Evolutionary conservation across 2,888 invertebrate species (phyloP).

Genomic region (Pyrrhosoma nymphula): DNA sequence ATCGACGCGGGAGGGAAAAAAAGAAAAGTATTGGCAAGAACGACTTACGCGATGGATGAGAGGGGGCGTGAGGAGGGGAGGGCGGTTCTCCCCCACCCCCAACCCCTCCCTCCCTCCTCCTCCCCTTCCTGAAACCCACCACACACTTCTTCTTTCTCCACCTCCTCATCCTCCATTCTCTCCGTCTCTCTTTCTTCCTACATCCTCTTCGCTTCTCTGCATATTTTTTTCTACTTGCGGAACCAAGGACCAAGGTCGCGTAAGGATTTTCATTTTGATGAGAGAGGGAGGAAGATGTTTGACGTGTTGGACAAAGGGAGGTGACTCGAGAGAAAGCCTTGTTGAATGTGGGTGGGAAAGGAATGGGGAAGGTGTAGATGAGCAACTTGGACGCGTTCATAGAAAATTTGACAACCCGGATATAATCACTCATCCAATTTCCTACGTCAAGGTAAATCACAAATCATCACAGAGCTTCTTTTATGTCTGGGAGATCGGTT

Average conservation of each 20-base stretch:
- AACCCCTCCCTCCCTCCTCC: background rate
- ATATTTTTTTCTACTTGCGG: background rate
- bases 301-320: background rate
- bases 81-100: background rate
- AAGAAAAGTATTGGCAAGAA: background rate
- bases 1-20: background rate
- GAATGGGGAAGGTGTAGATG: background rate
- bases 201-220: constrained; percentile 19
- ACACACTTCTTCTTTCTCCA: background rate
- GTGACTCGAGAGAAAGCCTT: background rate
- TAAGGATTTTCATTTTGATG: background rate
- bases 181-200: background rate
- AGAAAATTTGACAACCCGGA: background rate
- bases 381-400: background rate
- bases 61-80: background rate
- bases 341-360: background rate
- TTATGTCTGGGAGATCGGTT: background rate
- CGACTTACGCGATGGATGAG: constrained; percentile 30
- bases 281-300: background rate
- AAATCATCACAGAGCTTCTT: background rate
- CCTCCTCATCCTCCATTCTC: background rate
- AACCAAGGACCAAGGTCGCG: constrained; percentile 36
- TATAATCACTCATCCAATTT: background rate
- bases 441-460: background rate
- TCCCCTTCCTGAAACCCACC: background rate